These are phyloP conservation scores for Dynastes tityus DNA, from an alignment of 2,888 invertebrate species.

Conservation along the genomic window DNA sequence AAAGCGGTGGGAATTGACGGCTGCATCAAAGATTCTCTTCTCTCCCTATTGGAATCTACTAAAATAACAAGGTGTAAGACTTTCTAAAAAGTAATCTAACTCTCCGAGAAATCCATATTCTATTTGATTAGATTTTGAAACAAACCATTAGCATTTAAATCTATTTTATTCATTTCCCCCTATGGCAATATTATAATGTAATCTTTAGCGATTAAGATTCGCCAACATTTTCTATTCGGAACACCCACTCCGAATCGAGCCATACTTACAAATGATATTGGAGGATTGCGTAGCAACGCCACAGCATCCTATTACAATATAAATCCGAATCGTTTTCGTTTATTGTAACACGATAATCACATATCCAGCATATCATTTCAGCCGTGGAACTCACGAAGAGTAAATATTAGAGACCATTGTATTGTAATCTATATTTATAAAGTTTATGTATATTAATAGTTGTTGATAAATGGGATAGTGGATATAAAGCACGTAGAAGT, in stretches of 20 bases:
- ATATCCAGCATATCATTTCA: not conserved
- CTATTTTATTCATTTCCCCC: not conserved
- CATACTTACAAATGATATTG: not conserved
- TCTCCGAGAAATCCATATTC: too few relatives aligned
- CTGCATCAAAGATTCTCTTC: too few relatives aligned
- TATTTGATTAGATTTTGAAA: too few relatives aligned
- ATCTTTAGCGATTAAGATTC: slow-evolving; percentile 19
- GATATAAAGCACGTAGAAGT: not conserved
- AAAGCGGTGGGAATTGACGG: too few relatives aligned
- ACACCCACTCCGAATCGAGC: slow-evolving; percentile 5
- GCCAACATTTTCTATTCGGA: slow-evolving; percentile 27
- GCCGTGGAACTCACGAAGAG: too few relatives aligned
- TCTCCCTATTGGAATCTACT: too few relatives aligned
- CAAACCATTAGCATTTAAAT: slow-evolving; percentile 4
- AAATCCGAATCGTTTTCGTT: slow-evolving; percentile 1
- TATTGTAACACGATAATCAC: not conserved
- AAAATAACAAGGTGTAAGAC: too few relatives aligned
- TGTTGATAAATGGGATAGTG: not conserved
- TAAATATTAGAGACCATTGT: slow-evolving; percentile 5
- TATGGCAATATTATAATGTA: not conserved
- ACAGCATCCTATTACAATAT: not conserved
- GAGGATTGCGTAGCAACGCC: not conserved
- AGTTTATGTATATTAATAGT: slow-evolving; percentile 7
- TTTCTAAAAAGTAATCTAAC: too few relatives aligned
- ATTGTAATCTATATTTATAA: slow-evolving; percentile 29